Conservation (phyloP, 2,113 vertebrate species). For the Cebidichthys violaceus region DNA sequence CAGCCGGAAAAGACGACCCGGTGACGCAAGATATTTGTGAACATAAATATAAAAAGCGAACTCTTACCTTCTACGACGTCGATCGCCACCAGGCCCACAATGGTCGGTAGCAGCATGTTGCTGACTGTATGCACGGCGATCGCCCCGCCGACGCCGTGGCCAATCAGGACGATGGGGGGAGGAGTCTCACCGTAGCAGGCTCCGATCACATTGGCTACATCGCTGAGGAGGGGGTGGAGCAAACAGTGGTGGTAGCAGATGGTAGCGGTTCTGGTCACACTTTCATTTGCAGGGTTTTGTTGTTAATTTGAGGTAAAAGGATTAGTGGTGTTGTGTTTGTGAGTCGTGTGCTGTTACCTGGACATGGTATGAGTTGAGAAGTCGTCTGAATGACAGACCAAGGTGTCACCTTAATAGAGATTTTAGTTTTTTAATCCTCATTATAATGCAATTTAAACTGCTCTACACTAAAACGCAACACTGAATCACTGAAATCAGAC, state of each 20-base stretch:
- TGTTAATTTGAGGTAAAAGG: not conserved
- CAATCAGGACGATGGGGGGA: slow-evolving; percentile 76
- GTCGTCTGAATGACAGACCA: slow-evolving; percentile 73
- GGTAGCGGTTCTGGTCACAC: not conserved
- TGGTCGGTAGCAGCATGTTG: slow-evolving; percentile 65
- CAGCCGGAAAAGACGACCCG: not conserved
- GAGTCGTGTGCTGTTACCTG: slow-evolving; percentile 49
- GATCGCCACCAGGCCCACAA: slow-evolving; percentile 76
- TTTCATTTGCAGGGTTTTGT: too few species aligned
- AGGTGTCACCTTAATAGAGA: slow-evolving; percentile 60
- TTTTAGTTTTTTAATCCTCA: not conserved
- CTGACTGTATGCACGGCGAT: slow-evolving; percentile 75
- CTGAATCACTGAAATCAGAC: not conserved
- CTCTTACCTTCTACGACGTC: slow-evolving; percentile 77
- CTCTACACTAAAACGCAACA: not conserved
- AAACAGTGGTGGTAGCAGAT: not conserved
- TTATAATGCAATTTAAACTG: not conserved
- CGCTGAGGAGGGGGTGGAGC: slow-evolving; percentile 46
- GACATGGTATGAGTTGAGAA: slow-evolving; percentile 81
- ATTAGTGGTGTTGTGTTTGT: not conserved
- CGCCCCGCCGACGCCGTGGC: slow-evolving; percentile 79
- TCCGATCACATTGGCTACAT: slow-evolving; percentile 77
- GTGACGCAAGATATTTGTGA: not conserved
- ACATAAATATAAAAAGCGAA: not conserved
- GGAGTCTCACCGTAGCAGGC: slow-evolving; percentile 75